Conservation (phyloP, 53 echinoderm and acorn worm species). For the Apostichopus leukothele region DNA sequence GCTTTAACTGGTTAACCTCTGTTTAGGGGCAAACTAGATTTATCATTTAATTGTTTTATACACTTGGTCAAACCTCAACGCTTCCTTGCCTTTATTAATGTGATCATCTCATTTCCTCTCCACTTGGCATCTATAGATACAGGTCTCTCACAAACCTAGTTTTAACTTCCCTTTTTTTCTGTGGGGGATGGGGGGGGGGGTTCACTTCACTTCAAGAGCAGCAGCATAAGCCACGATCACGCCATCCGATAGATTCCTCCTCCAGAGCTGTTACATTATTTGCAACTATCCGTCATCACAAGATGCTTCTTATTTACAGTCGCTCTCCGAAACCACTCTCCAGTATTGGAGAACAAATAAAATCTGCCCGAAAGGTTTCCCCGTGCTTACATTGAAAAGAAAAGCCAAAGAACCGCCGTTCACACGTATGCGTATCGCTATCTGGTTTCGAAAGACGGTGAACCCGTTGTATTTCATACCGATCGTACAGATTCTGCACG, state of each 20-base stretch:
- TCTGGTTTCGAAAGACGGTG: not conserved
- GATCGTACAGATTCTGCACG: not conserved
- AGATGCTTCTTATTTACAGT: constrained; percentile 26
- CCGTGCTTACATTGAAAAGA: no score
- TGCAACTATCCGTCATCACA: constrained; percentile 9
- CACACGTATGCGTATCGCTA: not conserved
- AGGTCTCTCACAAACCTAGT: not conserved
- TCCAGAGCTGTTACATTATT: not conserved
- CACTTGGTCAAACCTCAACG: not conserved
- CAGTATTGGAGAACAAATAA: constrained; percentile 39
- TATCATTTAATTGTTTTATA: constrained; percentile 43
- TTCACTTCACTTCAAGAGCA: not conserved
- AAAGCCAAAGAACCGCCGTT: not conserved
- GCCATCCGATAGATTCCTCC: not conserved
- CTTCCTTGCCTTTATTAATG: not conserved
- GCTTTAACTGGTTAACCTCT: not conserved
- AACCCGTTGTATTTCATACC: not conserved
- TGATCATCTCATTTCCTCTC: no score
- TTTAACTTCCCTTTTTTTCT: not conserved
- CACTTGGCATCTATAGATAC: not conserved
- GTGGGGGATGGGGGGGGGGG: not conserved
- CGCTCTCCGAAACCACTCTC: constrained; percentile 38
- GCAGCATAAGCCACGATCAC: not conserved
- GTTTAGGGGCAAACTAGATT: not conserved
- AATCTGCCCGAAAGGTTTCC: not conserved